Evolutionary conservation across 2,888 invertebrate genomes (phyloP).

Genomic region (Linnaemya tessellans): DNA sequence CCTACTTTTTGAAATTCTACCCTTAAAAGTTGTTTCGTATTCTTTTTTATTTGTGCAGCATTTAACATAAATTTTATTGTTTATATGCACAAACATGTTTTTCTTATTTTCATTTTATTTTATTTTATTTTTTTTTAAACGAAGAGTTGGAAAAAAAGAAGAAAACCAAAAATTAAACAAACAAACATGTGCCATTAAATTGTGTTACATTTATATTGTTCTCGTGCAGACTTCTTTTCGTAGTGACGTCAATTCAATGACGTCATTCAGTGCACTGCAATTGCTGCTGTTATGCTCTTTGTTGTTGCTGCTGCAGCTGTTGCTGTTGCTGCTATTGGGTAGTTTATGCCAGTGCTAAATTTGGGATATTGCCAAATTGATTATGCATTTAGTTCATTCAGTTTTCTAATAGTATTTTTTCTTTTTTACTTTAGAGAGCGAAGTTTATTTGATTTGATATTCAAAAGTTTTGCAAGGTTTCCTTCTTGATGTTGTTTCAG

Average conservation of each 20-base stretch:
- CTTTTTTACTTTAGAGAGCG: not conserved
- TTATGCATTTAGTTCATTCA: constrained; percentile 24
- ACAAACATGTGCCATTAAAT: constrained; percentile 43
- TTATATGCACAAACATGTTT: constrained; percentile 8
- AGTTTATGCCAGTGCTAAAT: constrained; percentile 1
- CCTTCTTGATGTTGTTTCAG: no score
- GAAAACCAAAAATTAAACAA: not conserved
- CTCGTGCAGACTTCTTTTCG: constrained; percentile 18
- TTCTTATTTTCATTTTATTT: no score
- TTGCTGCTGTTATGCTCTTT: constrained; percentile 20
- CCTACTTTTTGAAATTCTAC: constrained; percentile 59
- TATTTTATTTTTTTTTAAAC: no score
- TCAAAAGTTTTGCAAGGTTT: not conserved
- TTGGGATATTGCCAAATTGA: constrained; percentile 59
- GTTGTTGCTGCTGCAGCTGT: not conserved
- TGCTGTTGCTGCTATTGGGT: not conserved
- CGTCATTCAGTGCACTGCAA: constrained; percentile 59
- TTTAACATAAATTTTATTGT: constrained; percentile 67
- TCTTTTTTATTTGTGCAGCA: constrained; percentile 49
- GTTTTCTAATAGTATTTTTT: not conserved
- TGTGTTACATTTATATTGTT: constrained; percentile 8
- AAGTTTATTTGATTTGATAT: not conserved
- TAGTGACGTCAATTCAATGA: constrained; percentile 70
- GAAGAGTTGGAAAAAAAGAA: constrained; percentile 13
- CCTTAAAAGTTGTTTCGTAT: constrained; percentile 17